Base-by-base conservation (phyloP, 1,140 invertebrate genomes). In the Pollicipes pollicipes region DNA sequence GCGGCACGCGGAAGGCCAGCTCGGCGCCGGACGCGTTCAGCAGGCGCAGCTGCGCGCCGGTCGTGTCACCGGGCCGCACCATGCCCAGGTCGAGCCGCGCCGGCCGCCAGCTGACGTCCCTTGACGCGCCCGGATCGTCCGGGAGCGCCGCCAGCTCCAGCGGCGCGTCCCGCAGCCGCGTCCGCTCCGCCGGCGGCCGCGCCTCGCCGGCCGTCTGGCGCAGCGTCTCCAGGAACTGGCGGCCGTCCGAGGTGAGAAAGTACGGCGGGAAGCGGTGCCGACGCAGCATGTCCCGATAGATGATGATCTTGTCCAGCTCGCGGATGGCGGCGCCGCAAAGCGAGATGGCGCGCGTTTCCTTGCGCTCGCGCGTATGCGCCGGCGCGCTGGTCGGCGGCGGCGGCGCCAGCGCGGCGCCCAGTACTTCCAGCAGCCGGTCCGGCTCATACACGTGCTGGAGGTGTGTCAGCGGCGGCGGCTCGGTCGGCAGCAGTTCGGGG, bases 261-360 rank as follows among this genome's bases (percentile, higher is more conserved):
- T 21, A 66, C 6, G 10, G 10, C 64, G 27, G 64, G 64, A 66
- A 66, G n/a, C 64, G 64, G 64, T 24, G 64, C 17, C 28, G 27
- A 24, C 27, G n/a, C 27, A 66, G 64, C 64, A 66, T 66, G 10
- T 29, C 27, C 1, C 64, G 64, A n/a, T 66, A 66, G 27, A 66
- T 66, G 64, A 66, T 21, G 27, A 66, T 66, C 64, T 28, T 66
- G 64, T 66, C 28, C 64, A 66, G 64, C 64, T 58, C 64, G 64
- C 64, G 64, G n/a, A 29, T 66, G 10, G n/a, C 64, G 27, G 8
- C 64, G 64, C 10, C 64, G 3, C 24, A n/a, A n/a, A n/a, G n/a
- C n/a, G 24, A 3, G 27, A 66, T 24, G n/a, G n/a, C 64, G 8
- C 27, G 27, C 28, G 27, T 21, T n/a, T 66, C n/a, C 27, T 4